A percentile compares a stretch with the other conserved stretches of the same genome.
Conservation (phyloP, 1,140 invertebrate species). For the Anastrepha obliqua region DNA sequence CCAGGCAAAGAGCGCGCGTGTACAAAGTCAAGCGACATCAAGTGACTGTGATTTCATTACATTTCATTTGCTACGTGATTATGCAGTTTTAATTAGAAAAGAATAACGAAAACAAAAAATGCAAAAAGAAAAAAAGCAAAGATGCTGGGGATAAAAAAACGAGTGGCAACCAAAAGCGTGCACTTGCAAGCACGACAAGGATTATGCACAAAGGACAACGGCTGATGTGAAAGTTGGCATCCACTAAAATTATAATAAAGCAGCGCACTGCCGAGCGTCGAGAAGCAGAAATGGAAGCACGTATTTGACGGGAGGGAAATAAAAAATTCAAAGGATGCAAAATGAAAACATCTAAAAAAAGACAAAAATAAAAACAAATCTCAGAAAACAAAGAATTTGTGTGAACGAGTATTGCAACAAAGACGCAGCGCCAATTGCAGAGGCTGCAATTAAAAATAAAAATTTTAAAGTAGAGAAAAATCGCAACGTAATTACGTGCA, state of each 20-base stretch:
- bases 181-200: constrained; percentile 46
- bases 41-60: constrained; percentile 56
- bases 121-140: not conserved
- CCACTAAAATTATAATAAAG: constrained; percentile 36
- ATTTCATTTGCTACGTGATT: constrained; percentile 56
- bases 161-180: constrained; percentile 1
- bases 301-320: not conserved
- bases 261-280: not conserved
- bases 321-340: constrained; percentile 50
- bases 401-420: constrained; percentile 1
- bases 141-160: constrained; percentile 1
- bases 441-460: not conserved
- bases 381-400: constrained; percentile 19
- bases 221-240: constrained; percentile 29
- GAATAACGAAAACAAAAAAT: constrained; percentile 52
- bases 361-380: not conserved
- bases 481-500: constrained; percentile 3
- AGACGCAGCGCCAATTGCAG: not conserved
- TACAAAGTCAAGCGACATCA: constrained; percentile 52
- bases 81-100: constrained; percentile 56
- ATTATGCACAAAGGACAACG: constrained; percentile 44
- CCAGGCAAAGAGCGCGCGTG: not conserved
- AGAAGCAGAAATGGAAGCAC: constrained; percentile 8
- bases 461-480: not conserved
- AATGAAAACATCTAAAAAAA: not conserved